These are phyloP conservation scores for Saguinus midas DNA, from an alignment of 2,113 vertebrate species.

Conservation along the genomic window DNA sequence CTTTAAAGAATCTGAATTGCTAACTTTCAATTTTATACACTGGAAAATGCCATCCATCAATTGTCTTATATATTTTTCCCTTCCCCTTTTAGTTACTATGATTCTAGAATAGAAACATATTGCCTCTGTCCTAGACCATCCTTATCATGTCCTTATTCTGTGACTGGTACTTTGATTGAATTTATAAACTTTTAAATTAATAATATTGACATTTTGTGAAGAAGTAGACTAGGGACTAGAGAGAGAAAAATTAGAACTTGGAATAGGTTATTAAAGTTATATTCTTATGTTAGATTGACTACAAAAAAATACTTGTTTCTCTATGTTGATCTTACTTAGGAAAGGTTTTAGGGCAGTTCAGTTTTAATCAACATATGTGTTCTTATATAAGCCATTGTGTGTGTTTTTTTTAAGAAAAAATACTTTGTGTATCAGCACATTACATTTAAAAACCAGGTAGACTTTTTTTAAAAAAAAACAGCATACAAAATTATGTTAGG, in stretches of 20 bases:
- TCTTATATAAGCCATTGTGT: background rate
- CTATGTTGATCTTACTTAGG: background rate
- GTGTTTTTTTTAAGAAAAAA: background rate
- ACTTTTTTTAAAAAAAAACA: background rate
- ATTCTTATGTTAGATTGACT: background rate
- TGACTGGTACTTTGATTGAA: background rate
- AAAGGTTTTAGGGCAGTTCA: background rate
- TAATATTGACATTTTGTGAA: background rate
- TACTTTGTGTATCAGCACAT: background rate
- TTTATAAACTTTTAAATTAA: background rate
- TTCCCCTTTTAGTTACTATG: background rate
- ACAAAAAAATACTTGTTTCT: background rate
- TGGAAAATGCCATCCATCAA: background rate
- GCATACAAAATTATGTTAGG: background rate
- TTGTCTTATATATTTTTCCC: background rate
- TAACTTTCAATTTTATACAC: background rate
- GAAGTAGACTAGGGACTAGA: background rate
- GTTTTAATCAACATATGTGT: background rate
- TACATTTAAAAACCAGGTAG: background rate
- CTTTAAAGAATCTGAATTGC: constrained; percentile 16
- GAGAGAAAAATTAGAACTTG: background rate
- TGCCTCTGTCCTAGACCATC: background rate
- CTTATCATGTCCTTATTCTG: background rate
- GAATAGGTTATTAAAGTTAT: constrained; percentile 9
- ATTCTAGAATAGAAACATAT: background rate